Evolutionary conservation across 2,113 vertebrate genomes (phyloP).

Genomic region (Protobothrops mucrosquamatus): DNA sequence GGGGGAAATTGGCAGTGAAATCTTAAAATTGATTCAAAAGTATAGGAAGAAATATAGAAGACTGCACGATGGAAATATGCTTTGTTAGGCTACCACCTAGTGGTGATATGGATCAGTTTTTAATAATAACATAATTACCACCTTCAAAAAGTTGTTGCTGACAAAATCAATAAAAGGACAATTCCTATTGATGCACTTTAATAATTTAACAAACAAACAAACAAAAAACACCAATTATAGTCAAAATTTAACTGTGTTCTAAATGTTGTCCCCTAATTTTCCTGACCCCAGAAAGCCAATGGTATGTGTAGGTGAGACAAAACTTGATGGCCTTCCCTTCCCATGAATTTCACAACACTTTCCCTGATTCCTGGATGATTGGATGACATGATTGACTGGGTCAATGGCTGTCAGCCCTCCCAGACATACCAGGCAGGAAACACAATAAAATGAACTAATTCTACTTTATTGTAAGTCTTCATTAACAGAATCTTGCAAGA

Average conservation of each 20-base stretch:
- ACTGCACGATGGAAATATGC: background rate
- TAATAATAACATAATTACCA: background rate
- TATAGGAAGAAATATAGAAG: constrained; percentile 10
- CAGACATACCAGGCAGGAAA: background rate
- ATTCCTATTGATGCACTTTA: background rate
- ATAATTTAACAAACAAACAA: background rate
- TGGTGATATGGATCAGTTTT: constrained; percentile 38
- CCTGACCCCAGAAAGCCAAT: background rate
- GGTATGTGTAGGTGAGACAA: background rate
- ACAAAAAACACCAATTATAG: background rate
- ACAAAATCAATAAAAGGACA: background rate
- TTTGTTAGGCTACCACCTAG: constrained; percentile 56
- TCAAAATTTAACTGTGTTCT: background rate
- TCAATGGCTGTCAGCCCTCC: background rate
- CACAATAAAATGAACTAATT: background rate
- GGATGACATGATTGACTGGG: background rate
- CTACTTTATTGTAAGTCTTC: background rate
- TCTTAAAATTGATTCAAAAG: background rate
- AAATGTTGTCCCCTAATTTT: background rate
- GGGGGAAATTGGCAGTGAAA: background rate
- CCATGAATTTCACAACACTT: background rate
- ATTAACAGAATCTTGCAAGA: background rate
- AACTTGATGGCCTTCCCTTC: background rate
- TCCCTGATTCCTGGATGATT: background rate
- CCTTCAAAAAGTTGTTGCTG: background rate